A percentile compares a stretch with the other conserved stretches of the same genome.
phyloP scores from a whole-genome alignment of 2,113 vertebrate species.

The Myrmecobius fasciatus region DNA sequence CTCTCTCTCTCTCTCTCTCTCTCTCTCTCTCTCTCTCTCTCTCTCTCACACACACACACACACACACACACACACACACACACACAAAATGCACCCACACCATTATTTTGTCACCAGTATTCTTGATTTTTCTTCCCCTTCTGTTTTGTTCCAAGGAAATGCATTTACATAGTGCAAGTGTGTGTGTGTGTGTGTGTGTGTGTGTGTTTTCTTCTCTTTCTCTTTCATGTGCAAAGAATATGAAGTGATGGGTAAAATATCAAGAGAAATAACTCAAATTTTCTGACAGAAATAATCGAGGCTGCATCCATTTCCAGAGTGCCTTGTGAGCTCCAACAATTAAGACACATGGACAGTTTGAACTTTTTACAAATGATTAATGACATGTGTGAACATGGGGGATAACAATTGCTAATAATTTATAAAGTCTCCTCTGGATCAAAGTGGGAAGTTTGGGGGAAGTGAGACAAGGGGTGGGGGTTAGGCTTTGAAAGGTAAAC shows the following conservation, averaged over 20 bases:
- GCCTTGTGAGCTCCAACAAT: conserved; percentile 77
- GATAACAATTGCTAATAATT: conserved; percentile 78
- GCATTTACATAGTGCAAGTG: neutral
- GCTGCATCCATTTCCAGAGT: conserved; percentile 67
- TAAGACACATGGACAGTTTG: conserved; percentile 80
- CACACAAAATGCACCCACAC: neutral
- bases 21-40: too few relatives aligned
- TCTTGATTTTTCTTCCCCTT: conserved; percentile 16
- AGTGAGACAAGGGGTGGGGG: conserved; percentile 54
- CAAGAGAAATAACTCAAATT: conserved; percentile 66
- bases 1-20: neutral
- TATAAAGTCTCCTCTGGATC: conserved; percentile 71
- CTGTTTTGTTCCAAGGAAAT: conserved; percentile 51
- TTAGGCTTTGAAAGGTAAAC: conserved; percentile 82
- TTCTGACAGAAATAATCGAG: conserved; percentile 70
- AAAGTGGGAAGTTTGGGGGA: conserved; percentile 79
- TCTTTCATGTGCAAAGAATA: conserved; percentile 28
- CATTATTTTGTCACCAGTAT: neutral
- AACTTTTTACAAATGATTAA: conserved; percentile 82
- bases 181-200: neutral
- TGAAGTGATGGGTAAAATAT: conserved; percentile 69
- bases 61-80: too few relatives aligned
- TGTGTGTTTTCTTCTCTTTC: neutral
- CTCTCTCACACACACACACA: neutral
- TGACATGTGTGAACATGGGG: conserved; percentile 71